These are phyloP conservation scores for Dorcus parallelipipedus DNA, from an alignment of 2,888 invertebrate species.

Conservation along the genomic window DNA sequence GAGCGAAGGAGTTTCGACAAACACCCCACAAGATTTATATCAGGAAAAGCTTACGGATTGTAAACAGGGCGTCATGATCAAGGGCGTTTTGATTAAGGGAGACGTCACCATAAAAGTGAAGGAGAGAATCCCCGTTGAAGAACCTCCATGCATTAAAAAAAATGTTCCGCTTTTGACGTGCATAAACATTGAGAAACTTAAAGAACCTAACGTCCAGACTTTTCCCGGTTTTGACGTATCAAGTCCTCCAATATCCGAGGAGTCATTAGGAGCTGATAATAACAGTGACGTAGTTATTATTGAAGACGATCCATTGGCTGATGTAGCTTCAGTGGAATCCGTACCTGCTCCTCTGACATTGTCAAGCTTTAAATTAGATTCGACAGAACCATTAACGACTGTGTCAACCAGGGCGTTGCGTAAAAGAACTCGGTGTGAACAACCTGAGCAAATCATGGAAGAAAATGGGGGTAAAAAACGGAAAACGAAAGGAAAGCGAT, in stretches of 20 bases:
- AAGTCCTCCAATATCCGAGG: slow-evolving; percentile 15
- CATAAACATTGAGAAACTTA: slow-evolving; percentile 27
- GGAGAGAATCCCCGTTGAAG: slow-evolving; percentile 15
- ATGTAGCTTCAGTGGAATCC: slow-evolving; percentile 27
- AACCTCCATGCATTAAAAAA: slow-evolving; percentile 20
- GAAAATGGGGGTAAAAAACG: slow-evolving; percentile 28
- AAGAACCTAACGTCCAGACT: slow-evolving; percentile 12
- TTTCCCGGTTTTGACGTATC: not conserved
- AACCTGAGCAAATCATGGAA: slow-evolving; percentile 17
- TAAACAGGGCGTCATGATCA: not conserved
- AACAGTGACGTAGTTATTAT: slow-evolving; percentile 24
- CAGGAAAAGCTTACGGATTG: not conserved
- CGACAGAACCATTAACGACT: slow-evolving; percentile 18
- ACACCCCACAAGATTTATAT: not conserved
- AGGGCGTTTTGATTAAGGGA: not conserved
- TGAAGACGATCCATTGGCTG: slow-evolving; percentile 45
- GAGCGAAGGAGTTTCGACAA: slow-evolving; percentile 1
- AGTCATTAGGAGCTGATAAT: slow-evolving; percentile 15
- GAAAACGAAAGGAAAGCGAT: slow-evolving; percentile 36
- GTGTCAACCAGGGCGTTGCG: slow-evolving; percentile 8
- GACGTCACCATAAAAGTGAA: slow-evolving; percentile 2
- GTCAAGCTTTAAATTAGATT: slow-evolving; percentile 27
- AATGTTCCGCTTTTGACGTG: slow-evolving; percentile 26
- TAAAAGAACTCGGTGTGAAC: slow-evolving; percentile 6
- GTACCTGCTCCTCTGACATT: slow-evolving; percentile 15